phyloP scores from a whole-genome alignment of 2,113 vertebrate genomes.

The Ursus arctos region DNA sequence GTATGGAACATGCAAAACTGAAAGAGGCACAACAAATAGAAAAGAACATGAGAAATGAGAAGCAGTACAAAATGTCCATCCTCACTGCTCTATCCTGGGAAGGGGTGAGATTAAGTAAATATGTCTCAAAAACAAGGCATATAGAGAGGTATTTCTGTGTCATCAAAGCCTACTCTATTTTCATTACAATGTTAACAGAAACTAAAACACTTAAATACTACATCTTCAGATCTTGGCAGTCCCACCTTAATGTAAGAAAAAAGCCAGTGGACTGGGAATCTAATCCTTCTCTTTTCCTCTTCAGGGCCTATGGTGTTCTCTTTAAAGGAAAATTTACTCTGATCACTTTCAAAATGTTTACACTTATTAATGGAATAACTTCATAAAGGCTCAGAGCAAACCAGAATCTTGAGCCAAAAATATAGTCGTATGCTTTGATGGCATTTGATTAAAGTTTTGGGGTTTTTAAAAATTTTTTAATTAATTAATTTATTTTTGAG shows the following conservation, averaged over 20 bases:
- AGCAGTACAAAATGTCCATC: neutral
- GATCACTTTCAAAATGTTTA: neutral
- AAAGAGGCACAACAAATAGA: neutral
- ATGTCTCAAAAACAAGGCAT: neutral
- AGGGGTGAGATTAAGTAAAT: neutral
- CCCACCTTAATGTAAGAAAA: neutral
- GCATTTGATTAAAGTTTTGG: neutral
- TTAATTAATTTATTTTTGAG: neutral
- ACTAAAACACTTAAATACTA: neutral
- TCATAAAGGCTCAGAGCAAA: neutral
- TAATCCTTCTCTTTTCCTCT: neutral
- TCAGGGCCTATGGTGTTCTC: neutral
- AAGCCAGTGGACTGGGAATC: neutral
- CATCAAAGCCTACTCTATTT: neutral
- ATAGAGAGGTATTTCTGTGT: neutral
- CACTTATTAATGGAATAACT: neutral
- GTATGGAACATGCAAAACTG: neutral
- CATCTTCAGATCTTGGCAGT: neutral
- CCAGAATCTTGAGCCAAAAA: neutral
- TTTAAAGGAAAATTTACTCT: neutral
- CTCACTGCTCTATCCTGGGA: neutral
- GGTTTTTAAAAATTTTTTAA: neutral
- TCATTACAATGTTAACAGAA: neutral
- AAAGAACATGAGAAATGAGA: neutral
- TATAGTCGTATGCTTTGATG: neutral